Evolutionary conservation across 1,140 invertebrate genomes (phyloP).

Genomic region (Tetramorium alpestre): DNA sequence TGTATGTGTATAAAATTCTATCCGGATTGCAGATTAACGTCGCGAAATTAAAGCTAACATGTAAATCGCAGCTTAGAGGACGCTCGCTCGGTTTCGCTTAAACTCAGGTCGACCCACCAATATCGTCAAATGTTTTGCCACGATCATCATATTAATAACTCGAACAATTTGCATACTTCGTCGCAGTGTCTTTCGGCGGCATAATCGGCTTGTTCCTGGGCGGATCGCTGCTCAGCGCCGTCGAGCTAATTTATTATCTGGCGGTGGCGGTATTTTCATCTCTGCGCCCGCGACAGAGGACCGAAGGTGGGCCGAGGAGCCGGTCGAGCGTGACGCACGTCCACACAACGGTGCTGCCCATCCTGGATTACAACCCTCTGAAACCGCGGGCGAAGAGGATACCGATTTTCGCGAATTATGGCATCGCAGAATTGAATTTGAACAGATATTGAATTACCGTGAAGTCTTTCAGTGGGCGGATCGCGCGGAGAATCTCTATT

Average conservation of each 20-base stretch:
- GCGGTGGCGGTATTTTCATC: conserved; percentile 25
- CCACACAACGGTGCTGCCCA: neutral
- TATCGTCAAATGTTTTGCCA: conserved; percentile 46
- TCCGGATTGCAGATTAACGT: neutral
- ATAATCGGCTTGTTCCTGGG: conserved; percentile 70
- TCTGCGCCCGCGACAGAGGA: neutral
- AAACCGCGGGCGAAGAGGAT: conserved; percentile 50
- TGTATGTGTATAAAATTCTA: neutral
- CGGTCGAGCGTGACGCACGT: neutral
- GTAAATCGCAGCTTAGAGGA: neutral
- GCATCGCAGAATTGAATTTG: conserved; percentile 57
- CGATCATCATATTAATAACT: conserved; percentile 65
- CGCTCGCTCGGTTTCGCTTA: neutral
- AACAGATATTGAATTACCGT: conserved; percentile 59
- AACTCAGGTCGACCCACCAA: neutral
- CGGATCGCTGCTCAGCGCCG: conserved; percentile 51
- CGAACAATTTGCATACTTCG: conserved; percentile 22
- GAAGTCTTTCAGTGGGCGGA: conserved; percentile 14
- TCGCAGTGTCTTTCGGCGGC: conserved; percentile 60
- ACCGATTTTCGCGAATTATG: conserved; percentile 64
- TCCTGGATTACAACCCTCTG: conserved; percentile 58
- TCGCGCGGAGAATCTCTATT: neutral
- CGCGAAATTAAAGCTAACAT: conserved; percentile 32
- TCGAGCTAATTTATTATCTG: conserved; percentile 59
- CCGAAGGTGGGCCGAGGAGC: neutral